Percentiles rank a stretch among this genome's conserved stretches.
Evolutionary conservation across 2,888 invertebrate genomes (phyloP).

Genomic region (Spisula solida): DNA sequence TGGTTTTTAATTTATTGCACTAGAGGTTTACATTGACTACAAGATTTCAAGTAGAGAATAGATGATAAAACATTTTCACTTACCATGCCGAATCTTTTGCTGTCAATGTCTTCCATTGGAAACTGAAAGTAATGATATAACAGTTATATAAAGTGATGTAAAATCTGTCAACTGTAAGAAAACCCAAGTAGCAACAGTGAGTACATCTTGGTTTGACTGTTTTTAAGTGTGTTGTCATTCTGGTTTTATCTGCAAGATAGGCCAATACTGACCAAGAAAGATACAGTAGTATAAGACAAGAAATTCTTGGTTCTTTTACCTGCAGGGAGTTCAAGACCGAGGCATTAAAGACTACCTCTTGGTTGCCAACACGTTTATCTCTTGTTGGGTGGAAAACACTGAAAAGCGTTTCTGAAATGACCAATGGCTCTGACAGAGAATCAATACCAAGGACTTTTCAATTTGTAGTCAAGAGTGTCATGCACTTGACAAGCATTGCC

Average conservation of each 20-base stretch:
- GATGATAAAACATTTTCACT: not conserved
- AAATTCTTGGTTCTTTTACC: too few relatives aligned
- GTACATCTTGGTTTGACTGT: too few relatives aligned
- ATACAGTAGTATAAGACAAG: not conserved
- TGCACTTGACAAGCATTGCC: not conserved
- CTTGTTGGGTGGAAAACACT: too few relatives aligned
- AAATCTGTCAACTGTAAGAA: not conserved
- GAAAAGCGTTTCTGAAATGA: too few relatives aligned
- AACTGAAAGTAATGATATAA: constrained; percentile 68
- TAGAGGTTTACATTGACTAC: not conserved
- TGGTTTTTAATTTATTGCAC: not conserved
- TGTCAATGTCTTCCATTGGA: constrained; percentile 71
- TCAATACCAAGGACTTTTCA: not conserved
- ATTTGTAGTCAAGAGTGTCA: not conserved
- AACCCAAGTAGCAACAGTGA: too few relatives aligned
- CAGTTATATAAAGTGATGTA: not conserved
- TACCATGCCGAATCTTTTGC: constrained; percentile 30
- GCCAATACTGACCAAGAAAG: not conserved
- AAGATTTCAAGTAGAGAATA: not conserved
- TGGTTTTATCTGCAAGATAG: too few relatives aligned
- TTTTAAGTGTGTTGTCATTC: too few relatives aligned
- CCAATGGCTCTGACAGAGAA: too few relatives aligned
- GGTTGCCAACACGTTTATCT: not conserved
- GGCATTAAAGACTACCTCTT: not conserved
- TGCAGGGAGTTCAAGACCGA: not conserved